phyloP scores from a whole-genome alignment of 2,888 invertebrate genomes.

The Agrilus mali region DNA sequence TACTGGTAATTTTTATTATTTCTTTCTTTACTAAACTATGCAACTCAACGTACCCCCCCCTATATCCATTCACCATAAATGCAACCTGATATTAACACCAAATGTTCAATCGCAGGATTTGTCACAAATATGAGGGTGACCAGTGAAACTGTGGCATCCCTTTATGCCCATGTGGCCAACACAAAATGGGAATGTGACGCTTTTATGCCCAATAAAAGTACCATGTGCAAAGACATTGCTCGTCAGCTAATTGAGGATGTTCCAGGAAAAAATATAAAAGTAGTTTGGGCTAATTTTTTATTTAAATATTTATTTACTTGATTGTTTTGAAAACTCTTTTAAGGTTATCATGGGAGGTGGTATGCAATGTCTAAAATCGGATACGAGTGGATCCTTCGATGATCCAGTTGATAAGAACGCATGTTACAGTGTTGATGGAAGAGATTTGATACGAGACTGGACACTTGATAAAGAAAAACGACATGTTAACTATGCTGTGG shows the following conservation, averaged over 20 bases:
- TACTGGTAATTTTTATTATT: constrained; percentile 43
- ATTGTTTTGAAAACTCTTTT: constrained; percentile 4
- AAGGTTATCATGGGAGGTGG: constrained; percentile 85
- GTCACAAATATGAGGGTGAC: constrained; percentile 84
- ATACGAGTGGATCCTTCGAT: constrained; percentile 34
- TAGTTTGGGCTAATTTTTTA: too few species aligned
- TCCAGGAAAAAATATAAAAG: constrained; percentile 66
- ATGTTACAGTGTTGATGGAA: constrained; percentile 59
- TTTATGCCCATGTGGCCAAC: constrained; percentile 64
- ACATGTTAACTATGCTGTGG: constrained; percentile 43
- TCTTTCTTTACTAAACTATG: too few species aligned
- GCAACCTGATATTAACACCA: too few species aligned
- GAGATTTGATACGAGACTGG: constrained; percentile 65
- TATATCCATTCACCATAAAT: too few species aligned
- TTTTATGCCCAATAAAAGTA: constrained; percentile 41
- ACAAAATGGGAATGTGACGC: constrained; percentile 74
- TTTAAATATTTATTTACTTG: too few species aligned
- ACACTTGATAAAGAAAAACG: constrained; percentile 33
- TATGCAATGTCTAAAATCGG: constrained; percentile 52
- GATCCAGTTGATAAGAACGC: constrained; percentile 37
- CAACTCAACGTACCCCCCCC: too few species aligned
- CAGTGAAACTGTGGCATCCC: constrained; percentile 74
- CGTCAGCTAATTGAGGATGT: constrained; percentile 66
- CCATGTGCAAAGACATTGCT: constrained; percentile 70
- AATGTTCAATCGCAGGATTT: constrained; percentile 38